A percentile compares a stretch with the other conserved stretches of the same genome.
phyloP scores from a whole-genome alignment of 2,888 invertebrate species.

The Drosophila vallismaia region DNA sequence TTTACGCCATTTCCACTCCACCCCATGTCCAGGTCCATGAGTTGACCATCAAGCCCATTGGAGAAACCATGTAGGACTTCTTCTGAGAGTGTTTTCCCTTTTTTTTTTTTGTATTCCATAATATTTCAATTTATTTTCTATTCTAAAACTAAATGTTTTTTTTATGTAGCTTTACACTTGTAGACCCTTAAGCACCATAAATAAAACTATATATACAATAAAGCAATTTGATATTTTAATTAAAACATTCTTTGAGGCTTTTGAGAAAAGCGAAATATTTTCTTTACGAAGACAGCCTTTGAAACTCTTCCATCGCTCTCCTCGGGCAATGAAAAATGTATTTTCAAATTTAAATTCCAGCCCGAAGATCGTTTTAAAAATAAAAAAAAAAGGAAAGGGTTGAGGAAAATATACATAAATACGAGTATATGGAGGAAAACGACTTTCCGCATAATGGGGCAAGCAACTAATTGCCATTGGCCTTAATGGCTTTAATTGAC shows the following conservation, averaged over 20 bases:
- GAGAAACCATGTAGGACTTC: constrained; percentile 58
- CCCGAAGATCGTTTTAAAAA: constrained; percentile 7
- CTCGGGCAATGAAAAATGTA: constrained; percentile 8
- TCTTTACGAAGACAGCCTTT: constrained; percentile 1
- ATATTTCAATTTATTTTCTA: no score
- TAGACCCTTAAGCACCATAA: constrained; percentile 1
- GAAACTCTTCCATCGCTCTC: neutral
- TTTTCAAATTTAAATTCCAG: constrained; percentile 13
- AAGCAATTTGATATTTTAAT: neutral
- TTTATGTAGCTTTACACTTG: neutral
- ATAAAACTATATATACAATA: neutral
- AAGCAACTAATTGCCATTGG: constrained; percentile 57
- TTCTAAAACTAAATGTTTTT: no score
- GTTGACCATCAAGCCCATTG: constrained; percentile 74
- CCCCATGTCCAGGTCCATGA: constrained; percentile 77
- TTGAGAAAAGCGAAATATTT: neutral
- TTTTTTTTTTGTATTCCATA: neutral
- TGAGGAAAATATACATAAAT: constrained; percentile 18
- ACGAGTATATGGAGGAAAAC: constrained; percentile 6
- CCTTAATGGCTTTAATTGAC: constrained; percentile 64
- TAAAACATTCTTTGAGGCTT: neutral
- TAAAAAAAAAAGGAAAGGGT: neutral
- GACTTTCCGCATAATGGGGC: constrained; percentile 42
- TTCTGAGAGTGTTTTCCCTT: no score
- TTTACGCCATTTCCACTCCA: constrained; percentile 75